phyloP scores from a whole-genome alignment of 2,888 invertebrate genomes.

The Cataglyphis cursor region DNA sequence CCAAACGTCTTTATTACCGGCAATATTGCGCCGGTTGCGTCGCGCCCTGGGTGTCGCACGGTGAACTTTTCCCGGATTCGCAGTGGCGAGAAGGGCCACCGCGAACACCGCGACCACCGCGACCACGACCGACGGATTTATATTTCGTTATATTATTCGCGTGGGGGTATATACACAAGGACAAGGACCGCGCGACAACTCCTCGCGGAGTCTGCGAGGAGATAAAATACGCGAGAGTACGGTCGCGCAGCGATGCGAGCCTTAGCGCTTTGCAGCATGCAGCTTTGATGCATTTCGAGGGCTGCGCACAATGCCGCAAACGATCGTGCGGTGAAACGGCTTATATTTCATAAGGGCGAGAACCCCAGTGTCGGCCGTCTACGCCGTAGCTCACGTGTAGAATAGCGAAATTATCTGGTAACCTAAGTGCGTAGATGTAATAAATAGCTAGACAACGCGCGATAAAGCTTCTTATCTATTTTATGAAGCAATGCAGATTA shows the following conservation, averaged over 20 bases:
- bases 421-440: slow-evolving; percentile 34
- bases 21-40: slow-evolving; percentile 34
- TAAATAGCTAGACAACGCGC: slow-evolving; percentile 30
- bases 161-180: neutral
- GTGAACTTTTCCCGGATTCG: slow-evolving; percentile 28
- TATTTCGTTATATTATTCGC: neutral
- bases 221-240: slow-evolving; percentile 35
- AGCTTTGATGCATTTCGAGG: slow-evolving; percentile 47
- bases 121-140: slow-evolving; percentile 4
- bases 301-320: slow-evolving; percentile 51
- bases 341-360: slow-evolving; percentile 49
- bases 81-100: slow-evolving; percentile 20
- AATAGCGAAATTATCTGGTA: slow-evolving; percentile 53
- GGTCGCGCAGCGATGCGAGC: neutral
- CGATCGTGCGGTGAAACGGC: slow-evolving; percentile 45
- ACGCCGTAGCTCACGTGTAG: slow-evolving; percentile 40
- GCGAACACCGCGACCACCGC: neutral
- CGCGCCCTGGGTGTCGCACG: slow-evolving; percentile 10
- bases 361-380: slow-evolving; percentile 17
- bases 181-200: neutral
- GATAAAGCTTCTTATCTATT: neutral
- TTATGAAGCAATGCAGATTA: neutral
- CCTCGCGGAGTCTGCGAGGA: slow-evolving; percentile 8
- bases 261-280: slow-evolving; percentile 10
- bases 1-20: slow-evolving; percentile 67